A percentile compares a stretch with the other conserved stretches of the same genome.
Evolutionary conservation across 2,797 vertebrate genomes (phyloP).

Genomic region (Acanthurus lineatus): DNA sequence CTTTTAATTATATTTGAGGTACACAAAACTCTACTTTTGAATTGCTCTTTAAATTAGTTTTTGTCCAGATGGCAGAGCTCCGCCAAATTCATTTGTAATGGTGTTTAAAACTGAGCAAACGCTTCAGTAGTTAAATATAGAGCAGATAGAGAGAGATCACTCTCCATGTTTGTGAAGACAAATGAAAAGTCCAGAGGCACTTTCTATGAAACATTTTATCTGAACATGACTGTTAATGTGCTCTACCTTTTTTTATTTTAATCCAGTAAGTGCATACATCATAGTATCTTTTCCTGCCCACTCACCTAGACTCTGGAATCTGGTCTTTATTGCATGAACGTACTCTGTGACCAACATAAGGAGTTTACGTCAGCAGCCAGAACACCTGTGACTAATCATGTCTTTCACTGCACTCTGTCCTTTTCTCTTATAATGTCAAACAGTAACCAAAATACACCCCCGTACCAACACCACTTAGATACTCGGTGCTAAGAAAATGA

Average conservation of each 20-base stretch:
- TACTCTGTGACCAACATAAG: slow-evolving; percentile 50
- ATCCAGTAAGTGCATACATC: slow-evolving; percentile 40
- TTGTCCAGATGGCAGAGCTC: slow-evolving; percentile 25
- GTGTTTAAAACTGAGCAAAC: slow-evolving; percentile 14
- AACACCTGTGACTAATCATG: slow-evolving; percentile 78
- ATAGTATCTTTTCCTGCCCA: slow-evolving; percentile 63
- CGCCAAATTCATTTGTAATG: slow-evolving; percentile 20
- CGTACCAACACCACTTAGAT: slow-evolving; percentile 69
- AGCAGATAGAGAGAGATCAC: background rate
- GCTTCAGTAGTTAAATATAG: slow-evolving; percentile 7
- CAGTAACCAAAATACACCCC: slow-evolving; percentile 72
- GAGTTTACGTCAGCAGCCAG: slow-evolving; percentile 70
- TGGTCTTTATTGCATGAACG: slow-evolving; percentile 62
- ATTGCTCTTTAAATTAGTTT: slow-evolving; percentile 18
- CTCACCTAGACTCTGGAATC: slow-evolving; percentile 55
- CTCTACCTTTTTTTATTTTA: slow-evolving; percentile 29
- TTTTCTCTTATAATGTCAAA: slow-evolving; percentile 77
- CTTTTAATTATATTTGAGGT: slow-evolving; percentile 55
- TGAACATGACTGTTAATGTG: slow-evolving; percentile 22
- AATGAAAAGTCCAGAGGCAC: slow-evolving; percentile 18
- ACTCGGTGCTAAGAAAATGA: slow-evolving; percentile 60
- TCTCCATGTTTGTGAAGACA: slow-evolving; percentile 18
- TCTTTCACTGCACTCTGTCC: slow-evolving; percentile 69
- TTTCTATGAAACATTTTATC: slow-evolving; percentile 27
- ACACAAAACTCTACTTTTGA: background rate